Evolutionary conservation across 2,797 vertebrate genomes (phyloP).

Genomic region (Microhierax caerulescens): DNA sequence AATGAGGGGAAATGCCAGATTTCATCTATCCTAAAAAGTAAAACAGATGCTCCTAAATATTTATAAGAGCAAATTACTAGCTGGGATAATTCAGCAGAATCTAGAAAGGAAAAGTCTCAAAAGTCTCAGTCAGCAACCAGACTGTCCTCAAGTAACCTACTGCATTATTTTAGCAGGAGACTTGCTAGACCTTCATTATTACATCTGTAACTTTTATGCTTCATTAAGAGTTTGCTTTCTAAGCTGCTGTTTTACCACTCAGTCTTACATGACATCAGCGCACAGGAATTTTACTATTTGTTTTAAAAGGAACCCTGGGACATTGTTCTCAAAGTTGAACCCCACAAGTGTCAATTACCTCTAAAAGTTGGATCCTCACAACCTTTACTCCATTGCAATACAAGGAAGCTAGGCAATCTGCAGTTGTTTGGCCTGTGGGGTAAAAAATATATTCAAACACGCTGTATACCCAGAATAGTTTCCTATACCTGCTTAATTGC

Average conservation of each 20-base stretch:
- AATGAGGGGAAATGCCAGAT: background rate
- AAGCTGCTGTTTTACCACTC: background rate
- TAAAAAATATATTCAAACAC: background rate
- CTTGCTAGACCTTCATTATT: background rate
- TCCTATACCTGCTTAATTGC: background rate
- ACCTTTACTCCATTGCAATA: background rate
- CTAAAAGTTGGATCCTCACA: background rate
- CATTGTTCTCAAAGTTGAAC: background rate
- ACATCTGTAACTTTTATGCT: background rate
- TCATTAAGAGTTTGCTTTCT: background rate
- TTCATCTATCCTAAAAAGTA: background rate
- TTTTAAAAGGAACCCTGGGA: background rate
- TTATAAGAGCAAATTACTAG: conserved; percentile 6
- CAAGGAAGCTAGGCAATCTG: background rate
- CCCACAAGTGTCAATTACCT: background rate
- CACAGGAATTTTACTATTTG: background rate
- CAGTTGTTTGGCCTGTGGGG: background rate
- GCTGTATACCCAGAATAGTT: background rate
- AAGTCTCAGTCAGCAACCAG: background rate
- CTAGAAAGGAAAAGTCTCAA: background rate
- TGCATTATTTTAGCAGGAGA: background rate
- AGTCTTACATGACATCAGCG: background rate
- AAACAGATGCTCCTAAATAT: conserved; percentile 50
- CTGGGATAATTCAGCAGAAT: background rate
- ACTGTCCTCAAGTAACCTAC: conserved; percentile 13